Evolutionary conservation across 2,797 vertebrate genomes (phyloP).

Genomic region (Acanthopagrus latus): DNA sequence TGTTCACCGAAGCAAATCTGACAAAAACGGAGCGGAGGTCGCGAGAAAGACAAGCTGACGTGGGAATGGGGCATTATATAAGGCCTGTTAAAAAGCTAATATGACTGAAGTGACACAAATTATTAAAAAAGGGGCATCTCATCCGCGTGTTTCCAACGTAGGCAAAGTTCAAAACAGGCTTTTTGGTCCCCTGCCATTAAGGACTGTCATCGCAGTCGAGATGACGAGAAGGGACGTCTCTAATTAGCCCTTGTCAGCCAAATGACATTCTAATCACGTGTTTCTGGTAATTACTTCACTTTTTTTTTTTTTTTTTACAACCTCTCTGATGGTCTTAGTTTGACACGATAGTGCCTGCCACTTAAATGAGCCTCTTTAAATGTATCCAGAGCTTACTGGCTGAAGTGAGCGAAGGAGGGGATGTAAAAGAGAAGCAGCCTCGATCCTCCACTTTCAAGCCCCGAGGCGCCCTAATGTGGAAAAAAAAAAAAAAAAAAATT

Average conservation of each 20-base stretch:
- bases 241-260: conserved; percentile 85
- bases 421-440: conserved; percentile 48
- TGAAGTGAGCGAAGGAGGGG: conserved; percentile 19
- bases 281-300: conserved; percentile 85
- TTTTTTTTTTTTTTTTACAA: conserved; percentile 72
- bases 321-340: conserved; percentile 65
- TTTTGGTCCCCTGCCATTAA: conserved; percentile 75
- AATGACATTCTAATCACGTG: conserved; percentile 87
- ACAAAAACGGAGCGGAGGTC: conserved; percentile 69
- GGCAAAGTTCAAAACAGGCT: conserved; percentile 78
- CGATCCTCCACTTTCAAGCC: conserved; percentile 62
- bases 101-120: conserved; percentile 80
- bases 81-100: conserved; percentile 71
- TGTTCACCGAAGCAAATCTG: conserved; percentile 68
- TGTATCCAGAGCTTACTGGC: conserved; percentile 59
- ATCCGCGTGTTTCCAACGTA: conserved; percentile 48
- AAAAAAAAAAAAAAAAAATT: conserved; percentile 32
- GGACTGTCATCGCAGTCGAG: conserved; percentile 68
- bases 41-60: conserved; percentile 58
- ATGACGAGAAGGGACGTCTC: conserved; percentile 79
- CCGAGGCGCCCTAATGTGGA: conserved; percentile 61
- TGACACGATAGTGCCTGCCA: conserved; percentile 71
- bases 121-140: conserved; percentile 68
- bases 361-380: conserved; percentile 75
- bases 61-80: conserved; percentile 61